Evolutionary conservation across 2,888 invertebrate species (phyloP).

Genomic region (Augiades crinisus): DNA sequence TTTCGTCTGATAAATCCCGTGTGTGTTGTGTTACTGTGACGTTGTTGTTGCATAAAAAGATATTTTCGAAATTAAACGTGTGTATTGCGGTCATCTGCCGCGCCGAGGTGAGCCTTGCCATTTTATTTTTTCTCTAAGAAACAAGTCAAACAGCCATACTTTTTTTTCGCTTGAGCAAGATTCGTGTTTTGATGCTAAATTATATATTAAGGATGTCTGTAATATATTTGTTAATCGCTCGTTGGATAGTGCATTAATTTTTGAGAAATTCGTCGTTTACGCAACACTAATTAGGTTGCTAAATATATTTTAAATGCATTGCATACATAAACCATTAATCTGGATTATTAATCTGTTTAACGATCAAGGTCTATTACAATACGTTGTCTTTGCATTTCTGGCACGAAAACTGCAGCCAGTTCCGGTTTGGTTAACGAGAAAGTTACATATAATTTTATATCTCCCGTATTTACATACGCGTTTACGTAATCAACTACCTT

Average conservation of each 20-base stretch:
- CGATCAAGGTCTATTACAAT: neutral
- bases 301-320: constrained; percentile 1
- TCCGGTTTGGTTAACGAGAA: constrained; percentile 12
- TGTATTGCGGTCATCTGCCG: constrained; percentile 28
- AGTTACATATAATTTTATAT: neutral
- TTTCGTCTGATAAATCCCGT: constrained; percentile 18
- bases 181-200: neutral
- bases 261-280: constrained; percentile 13
- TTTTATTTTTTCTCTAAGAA: constrained; percentile 29
- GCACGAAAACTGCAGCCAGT: neutral
- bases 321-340: neutral
- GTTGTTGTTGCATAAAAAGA: constrained; percentile 8
- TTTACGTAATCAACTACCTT: too few species aligned
- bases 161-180: constrained; percentile 24
- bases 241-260: neutral
- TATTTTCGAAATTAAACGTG: constrained; percentile 26
- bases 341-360: constrained; percentile 13
- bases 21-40: constrained; percentile 35
- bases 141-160: constrained; percentile 35
- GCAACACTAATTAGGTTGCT: constrained; percentile 5
- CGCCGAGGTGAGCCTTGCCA: constrained; percentile 27
- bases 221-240: neutral
- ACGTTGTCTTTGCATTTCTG: constrained; percentile 7
- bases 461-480: neutral
- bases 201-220: constrained; percentile 2